Evolutionary conservation across 2,113 vertebrate species (phyloP).

Genomic region (Zosterops hypoxanthus): DNA sequence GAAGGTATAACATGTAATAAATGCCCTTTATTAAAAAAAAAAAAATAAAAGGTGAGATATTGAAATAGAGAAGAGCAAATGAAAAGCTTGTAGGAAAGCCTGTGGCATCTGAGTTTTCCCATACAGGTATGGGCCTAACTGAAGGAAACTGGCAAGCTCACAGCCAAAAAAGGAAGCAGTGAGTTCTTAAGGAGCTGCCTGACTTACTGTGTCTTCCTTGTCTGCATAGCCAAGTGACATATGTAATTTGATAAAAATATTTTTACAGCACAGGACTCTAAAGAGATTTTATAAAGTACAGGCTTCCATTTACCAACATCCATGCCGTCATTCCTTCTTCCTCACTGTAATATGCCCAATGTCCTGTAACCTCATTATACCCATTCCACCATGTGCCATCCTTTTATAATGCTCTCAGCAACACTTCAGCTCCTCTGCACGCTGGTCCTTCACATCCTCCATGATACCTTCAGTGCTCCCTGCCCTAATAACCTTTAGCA

Average conservation of each 20-base stretch:
- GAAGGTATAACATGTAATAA: not conserved
- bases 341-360: not conserved
- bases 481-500: not conserved
- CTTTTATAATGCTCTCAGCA: not conserved
- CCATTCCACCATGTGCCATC: fast-evolving
- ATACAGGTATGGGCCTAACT: not conserved
- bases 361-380: not conserved
- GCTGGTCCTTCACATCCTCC: not conserved
- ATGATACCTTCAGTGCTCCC: not conserved
- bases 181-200: not conserved
- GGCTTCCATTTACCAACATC: not conserved
- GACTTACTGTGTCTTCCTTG: not conserved
- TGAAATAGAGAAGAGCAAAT: not conserved
- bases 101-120: not conserved
- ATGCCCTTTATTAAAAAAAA: not conserved
- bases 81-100: not conserved
- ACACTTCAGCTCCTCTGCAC: not conserved
- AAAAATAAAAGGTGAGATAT: not conserved
- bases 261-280: not conserved
- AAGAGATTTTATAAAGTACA: not conserved
- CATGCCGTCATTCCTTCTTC: not conserved
- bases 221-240: not conserved
- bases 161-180: not conserved
- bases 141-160: not conserved
- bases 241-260: constrained; percentile 21